Conservation (phyloP, 2,888 invertebrate genomes). For the Pheosia gnoma region DNA sequence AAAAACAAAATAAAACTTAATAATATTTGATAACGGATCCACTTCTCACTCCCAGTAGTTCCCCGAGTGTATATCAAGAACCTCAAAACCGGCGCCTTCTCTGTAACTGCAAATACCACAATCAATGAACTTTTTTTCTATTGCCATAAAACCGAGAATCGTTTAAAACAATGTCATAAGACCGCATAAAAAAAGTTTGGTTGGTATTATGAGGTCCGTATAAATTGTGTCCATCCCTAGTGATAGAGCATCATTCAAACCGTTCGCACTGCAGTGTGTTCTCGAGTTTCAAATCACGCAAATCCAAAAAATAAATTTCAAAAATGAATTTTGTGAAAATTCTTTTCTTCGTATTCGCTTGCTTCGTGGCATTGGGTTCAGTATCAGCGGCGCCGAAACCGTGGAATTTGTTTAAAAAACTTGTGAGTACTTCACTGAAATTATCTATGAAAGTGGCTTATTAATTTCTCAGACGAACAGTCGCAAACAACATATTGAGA, state of each 20-base stretch:
- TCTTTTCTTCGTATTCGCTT: constrained; percentile 40
- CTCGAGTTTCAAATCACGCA: too few species aligned
- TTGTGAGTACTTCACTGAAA: constrained; percentile 35
- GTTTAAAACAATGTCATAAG: background rate
- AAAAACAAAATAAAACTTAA: background rate
- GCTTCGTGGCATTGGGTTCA: constrained; percentile 29
- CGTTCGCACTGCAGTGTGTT: background rate
- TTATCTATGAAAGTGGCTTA: too few species aligned
- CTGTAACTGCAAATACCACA: background rate
- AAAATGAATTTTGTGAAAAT: constrained; percentile 51
- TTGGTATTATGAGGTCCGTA: constrained; percentile 14
- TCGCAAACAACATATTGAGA: too few species aligned
- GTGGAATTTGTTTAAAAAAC: constrained; percentile 56
- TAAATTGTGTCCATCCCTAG: constrained; percentile 7
- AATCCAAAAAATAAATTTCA: too few species aligned
- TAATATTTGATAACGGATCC: background rate
- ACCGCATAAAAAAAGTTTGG: background rate
- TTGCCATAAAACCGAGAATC: background rate
- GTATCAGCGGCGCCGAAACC: constrained; percentile 46
- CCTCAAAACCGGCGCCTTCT: background rate
- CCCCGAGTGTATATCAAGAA: background rate
- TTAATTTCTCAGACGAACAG: too few species aligned
- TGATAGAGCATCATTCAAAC: constrained; percentile 1
- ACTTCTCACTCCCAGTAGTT: background rate
- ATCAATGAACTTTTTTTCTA: background rate